These are phyloP conservation scores for Anolis sagrei DNA, from an alignment of 2,113 vertebrate species.

Conservation along the genomic window DNA sequence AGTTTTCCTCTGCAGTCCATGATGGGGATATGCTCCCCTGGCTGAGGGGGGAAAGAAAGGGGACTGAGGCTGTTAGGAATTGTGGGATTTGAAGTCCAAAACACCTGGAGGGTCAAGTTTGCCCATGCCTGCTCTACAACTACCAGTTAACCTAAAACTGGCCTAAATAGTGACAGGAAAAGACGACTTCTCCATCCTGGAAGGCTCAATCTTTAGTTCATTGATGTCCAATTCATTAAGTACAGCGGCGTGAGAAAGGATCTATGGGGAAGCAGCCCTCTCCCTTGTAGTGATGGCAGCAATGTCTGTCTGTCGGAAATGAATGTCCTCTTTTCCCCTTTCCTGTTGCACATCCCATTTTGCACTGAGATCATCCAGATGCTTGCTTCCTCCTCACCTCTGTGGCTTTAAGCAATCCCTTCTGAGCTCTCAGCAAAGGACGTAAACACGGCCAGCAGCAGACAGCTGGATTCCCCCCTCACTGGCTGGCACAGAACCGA, in stretches of 20 bases:
- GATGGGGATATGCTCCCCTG: too few relatives aligned
- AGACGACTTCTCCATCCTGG: too few relatives aligned
- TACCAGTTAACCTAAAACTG: too few relatives aligned
- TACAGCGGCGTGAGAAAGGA: background rate
- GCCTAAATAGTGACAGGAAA: too few relatives aligned
- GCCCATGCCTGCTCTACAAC: too few relatives aligned
- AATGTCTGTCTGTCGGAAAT: background rate
- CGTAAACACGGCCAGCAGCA: background rate
- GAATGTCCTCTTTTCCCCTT: background rate
- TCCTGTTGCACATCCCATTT: background rate
- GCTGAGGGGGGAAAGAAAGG: too few relatives aligned
- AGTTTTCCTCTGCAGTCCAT: too few relatives aligned
- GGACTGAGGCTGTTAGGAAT: too few relatives aligned
- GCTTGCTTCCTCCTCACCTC: background rate
- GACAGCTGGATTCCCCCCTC: background rate
- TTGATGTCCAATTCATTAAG: background rate
- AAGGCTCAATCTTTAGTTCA: background rate
- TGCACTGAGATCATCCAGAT: background rate
- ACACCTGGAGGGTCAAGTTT: too few relatives aligned
- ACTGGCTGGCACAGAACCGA: background rate
- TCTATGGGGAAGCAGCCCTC: background rate
- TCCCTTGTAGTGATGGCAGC: background rate
- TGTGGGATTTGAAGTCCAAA: too few relatives aligned
- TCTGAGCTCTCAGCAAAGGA: background rate
- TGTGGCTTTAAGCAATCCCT: background rate